Evolutionary conservation across 2,888 invertebrate species (phyloP), one percentile per base, ranked within the genome.

Genomic region (Operophtera brumata): DNA sequence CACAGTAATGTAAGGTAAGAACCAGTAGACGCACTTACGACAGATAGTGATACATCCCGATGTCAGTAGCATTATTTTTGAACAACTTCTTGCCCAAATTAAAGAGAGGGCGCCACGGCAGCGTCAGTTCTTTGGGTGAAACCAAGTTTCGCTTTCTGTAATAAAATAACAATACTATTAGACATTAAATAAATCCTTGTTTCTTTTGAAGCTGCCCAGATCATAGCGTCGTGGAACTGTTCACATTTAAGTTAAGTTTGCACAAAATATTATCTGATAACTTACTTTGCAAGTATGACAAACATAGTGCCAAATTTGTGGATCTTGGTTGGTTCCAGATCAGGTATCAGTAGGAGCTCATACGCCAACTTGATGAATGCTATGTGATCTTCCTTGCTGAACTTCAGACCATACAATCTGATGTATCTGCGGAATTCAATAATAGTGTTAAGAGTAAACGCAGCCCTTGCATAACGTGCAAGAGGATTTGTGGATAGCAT

Each of bases 371-470:
- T 94, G 41, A 98, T 93, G 43, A 98, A 91, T 12, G 92, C 85
- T 45, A 98, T 91, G 78, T 98, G 98, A 78, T 98, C 97, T 65
- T 96, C 95, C 80, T 97, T 98, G 1, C 95, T 94, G 83, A 98
- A 97, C 78, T 96, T 96, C 61, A 95, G 81, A 6, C 96, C 96
- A 88, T 96, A 96, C 55, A 97, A 88, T 70, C 93, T 92, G 48
- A 97, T 92, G 73, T 96, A 98, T 70, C 97, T 97, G 84, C 30
- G 44, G 92, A 57, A 43, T 20, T 20, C 20, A 20, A 20, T 20
- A 20, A 20, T 20, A 20, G 20, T 20, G 20, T 20, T 20, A 3
- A 20, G 20, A 20, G 20, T 4, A 20, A n/a, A n/a, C n/a, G n/a
- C n/a, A n/a, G n/a, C n/a, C n/a, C n/a, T n/a, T n/a, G n/a, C n/a